phyloP scores from a whole-genome alignment of 2,888 invertebrate genomes.

The Drymonia ruficornis region DNA sequence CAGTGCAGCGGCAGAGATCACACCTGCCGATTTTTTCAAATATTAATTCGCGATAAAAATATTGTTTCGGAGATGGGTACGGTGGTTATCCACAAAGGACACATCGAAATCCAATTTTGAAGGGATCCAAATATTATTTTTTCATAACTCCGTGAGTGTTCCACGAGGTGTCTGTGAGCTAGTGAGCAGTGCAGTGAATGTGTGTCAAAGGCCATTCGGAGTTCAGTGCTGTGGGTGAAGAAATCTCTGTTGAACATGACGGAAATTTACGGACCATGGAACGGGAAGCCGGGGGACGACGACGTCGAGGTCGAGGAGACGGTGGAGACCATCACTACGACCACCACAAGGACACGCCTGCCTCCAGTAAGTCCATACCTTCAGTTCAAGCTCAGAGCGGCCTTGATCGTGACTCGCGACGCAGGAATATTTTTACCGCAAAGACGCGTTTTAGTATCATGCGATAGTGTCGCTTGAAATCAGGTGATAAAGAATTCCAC shows the following conservation, averaged over 20 bases:
- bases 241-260: slow-evolving; percentile 64
- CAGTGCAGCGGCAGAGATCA: slow-evolving; percentile 59
- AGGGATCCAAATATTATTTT: slow-evolving; percentile 20
- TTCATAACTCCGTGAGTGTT: slow-evolving; percentile 41
- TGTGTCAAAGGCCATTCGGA: slow-evolving; percentile 59
- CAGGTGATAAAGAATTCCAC: slow-evolving; percentile 44
- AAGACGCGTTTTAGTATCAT: slow-evolving; percentile 49
- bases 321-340: slow-evolving; percentile 74
- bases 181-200: slow-evolving; percentile 68
- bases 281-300: slow-evolving; percentile 49
- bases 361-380: slow-evolving; percentile 61
- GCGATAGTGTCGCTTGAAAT: slow-evolving; percentile 37
- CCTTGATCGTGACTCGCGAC: slow-evolving; percentile 58
- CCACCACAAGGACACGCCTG: slow-evolving; percentile 58
- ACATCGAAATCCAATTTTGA: slow-evolving; percentile 46
- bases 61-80: slow-evolving; percentile 50
- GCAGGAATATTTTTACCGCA: slow-evolving; percentile 55
- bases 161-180: slow-evolving; percentile 43
- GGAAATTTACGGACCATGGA: slow-evolving; percentile 81
- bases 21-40: slow-evolving; percentile 31
- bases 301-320: slow-evolving; percentile 64
- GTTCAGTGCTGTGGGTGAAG: slow-evolving; percentile 66
- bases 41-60: slow-evolving; percentile 36
- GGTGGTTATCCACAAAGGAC: slow-evolving; percentile 44
- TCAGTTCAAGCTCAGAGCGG: slow-evolving; percentile 19